Percentiles rank a stretch among this genome's conserved stretches.
Evolutionary conservation across 2,888 invertebrate genomes (phyloP).

Genomic region (Tipula lateralis): DNA sequence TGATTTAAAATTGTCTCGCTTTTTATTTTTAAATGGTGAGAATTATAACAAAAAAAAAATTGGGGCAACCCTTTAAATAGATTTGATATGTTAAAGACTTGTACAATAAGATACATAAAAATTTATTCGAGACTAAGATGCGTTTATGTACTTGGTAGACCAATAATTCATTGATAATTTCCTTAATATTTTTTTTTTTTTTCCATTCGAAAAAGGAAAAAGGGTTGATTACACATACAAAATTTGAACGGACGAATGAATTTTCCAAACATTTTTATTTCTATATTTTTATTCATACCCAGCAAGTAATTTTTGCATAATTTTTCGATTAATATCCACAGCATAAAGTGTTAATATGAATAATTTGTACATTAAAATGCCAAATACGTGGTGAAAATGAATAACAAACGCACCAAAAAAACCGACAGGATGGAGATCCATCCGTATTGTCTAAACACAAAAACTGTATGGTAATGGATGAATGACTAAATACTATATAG

Average conservation of each 20-base stretch:
- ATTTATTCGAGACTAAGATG: background rate
- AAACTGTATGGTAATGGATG: background rate
- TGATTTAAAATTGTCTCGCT: background rate
- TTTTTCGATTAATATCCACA: slow-evolving; percentile 28
- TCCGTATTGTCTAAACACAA: background rate
- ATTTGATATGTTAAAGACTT: background rate
- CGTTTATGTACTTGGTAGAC: background rate
- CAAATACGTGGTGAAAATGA: background rate
- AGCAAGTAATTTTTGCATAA: slow-evolving; percentile 13
- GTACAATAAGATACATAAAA: background rate
- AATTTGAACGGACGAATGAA: slow-evolving; percentile 27
- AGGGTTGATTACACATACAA: background rate
- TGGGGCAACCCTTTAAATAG: background rate
- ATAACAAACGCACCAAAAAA: background rate
- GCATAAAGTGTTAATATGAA: slow-evolving; percentile 29
- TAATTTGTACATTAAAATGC: slow-evolving; percentile 26
- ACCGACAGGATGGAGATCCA: background rate
- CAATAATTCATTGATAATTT: slow-evolving; percentile 24
- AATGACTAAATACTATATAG: background rate
- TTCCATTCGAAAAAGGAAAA: background rate
- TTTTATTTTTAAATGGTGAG: background rate
- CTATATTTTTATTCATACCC: background rate
- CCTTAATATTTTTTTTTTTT: background rate
- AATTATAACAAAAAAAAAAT: background rate
- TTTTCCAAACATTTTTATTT: background rate